Conservation (phyloP, 2,113 vertebrate genomes). For the Eira barbara region DNA sequence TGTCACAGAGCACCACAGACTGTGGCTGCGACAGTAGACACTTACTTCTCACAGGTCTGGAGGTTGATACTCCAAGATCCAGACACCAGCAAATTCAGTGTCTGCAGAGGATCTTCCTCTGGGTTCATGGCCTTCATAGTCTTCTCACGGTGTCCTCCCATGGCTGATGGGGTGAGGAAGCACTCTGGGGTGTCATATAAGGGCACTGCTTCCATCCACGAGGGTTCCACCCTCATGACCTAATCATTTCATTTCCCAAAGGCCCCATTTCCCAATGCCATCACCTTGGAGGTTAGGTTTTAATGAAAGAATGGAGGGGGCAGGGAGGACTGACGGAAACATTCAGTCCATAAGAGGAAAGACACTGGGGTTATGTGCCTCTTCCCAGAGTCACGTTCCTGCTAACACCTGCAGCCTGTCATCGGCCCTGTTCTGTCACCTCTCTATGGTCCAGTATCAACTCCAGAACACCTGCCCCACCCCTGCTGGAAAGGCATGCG, state of each 20-base stretch:
- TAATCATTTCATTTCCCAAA: too few relatives aligned
- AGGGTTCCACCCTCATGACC: background rate
- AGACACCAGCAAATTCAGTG: too few relatives aligned
- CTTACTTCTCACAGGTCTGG: background rate
- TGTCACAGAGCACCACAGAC: background rate
- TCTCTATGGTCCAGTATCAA: accelerated
- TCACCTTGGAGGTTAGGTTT: background rate
- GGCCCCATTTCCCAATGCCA: background rate
- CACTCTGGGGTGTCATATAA: too few relatives aligned
- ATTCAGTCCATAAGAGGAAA: background rate
- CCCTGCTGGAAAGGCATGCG: accelerated
- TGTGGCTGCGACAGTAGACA: accelerated
- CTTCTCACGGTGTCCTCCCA: background rate
- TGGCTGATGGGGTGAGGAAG: accelerated
- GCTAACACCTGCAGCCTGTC: accelerated
- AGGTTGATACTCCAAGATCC: background rate
- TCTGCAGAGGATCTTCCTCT: background rate
- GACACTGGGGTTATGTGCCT: accelerated
- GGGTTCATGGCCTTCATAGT: background rate
- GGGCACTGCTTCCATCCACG: background rate
- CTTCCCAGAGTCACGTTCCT: background rate
- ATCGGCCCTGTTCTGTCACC: too few relatives aligned
- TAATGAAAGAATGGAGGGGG: too few relatives aligned
- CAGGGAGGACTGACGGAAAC: background rate
- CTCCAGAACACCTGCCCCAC: too few relatives aligned